These are phyloP conservation scores for Ceriagrion tenellum DNA, from an alignment of 2,888 invertebrate genomes.

Conservation along the genomic window DNA sequence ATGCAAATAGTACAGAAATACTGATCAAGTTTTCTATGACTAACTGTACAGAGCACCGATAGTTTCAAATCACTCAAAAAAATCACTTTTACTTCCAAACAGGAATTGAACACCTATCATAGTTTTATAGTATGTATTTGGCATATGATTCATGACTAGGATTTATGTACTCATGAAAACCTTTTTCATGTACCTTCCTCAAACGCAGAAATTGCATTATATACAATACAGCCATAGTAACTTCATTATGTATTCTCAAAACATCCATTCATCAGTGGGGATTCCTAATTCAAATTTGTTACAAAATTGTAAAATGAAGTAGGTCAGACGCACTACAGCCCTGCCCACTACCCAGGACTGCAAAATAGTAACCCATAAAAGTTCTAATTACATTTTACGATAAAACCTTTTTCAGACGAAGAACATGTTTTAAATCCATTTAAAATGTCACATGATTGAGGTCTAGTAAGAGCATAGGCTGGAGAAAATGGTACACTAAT, in stretches of 20 bases:
- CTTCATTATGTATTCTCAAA: conserved; percentile 56
- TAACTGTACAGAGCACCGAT: conserved; percentile 67
- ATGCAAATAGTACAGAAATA: conserved; percentile 68
- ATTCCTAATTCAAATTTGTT: conserved; percentile 56
- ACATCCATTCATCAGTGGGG: conserved; percentile 57
- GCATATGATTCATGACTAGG: conserved; percentile 66
- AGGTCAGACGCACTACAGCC: conserved; percentile 33
- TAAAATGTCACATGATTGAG: conserved; percentile 40
- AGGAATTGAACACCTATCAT: conserved; percentile 65
- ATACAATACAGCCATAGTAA: conserved; percentile 60
- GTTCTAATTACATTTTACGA: conserved; percentile 58
- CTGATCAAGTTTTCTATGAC: conserved; percentile 55
- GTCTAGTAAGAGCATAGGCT: conserved; percentile 50
- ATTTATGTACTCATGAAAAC: conserved; percentile 54
- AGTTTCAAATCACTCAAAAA: conserved; percentile 58
- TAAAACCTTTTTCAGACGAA: conserved; percentile 53
- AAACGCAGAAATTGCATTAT: conserved; percentile 50
- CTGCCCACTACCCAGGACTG: conserved; percentile 43
- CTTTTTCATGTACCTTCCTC: conserved; percentile 31
- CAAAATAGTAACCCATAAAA: conserved; percentile 46
- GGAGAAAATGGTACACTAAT: conserved; percentile 59
- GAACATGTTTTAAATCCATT: conserved; percentile 51
- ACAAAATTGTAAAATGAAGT: conserved; percentile 53
- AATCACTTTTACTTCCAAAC: conserved; percentile 62
- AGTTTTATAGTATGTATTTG: conserved; percentile 56